phyloP scores from a whole-genome alignment of 1,140 invertebrate species.

The Drosophila burlai region DNA sequence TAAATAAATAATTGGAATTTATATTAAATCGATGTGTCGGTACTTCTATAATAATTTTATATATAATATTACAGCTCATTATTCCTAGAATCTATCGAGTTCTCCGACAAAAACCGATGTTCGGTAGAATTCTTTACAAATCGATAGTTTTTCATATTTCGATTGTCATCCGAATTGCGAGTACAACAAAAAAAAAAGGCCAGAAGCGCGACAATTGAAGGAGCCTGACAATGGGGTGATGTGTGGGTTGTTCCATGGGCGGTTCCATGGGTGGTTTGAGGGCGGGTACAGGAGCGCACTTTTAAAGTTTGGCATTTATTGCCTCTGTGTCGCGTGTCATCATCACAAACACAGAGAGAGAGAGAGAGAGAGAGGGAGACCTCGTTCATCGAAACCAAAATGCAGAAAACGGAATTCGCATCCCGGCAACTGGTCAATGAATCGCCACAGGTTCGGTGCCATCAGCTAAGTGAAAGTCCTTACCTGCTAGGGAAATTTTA shows the following conservation, averaged over 20 bases:
- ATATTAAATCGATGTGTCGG: neutral
- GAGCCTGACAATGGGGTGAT: neutral
- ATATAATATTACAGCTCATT: neutral
- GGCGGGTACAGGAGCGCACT: constrained; percentile 25
- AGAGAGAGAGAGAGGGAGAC: neutral
- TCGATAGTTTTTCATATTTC: constrained; percentile 8
- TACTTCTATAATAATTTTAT: neutral
- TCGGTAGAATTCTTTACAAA: neutral
- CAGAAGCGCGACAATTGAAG: constrained; percentile 59
- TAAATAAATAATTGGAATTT: neutral
- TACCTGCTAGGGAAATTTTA: neutral
- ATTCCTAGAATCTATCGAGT: neutral
- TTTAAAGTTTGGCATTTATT: constrained; percentile 75
- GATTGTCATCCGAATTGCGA: neutral
- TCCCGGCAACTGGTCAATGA: constrained; percentile 7
- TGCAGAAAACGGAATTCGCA: constrained; percentile 25
- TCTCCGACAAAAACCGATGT: neutral
- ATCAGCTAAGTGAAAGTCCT: neutral
- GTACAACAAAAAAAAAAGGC: constrained; percentile 38
- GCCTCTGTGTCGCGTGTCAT: constrained; percentile 59
- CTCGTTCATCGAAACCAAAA: constrained; percentile 29
- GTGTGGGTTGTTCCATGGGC: neutral
- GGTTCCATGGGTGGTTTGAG: neutral
- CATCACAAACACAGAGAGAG: constrained; percentile 7
- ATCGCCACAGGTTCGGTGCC: neutral